Base-by-base conservation (phyloP, 2,797 vertebrate genomes). In the Takifugu ocellatus region DNA sequence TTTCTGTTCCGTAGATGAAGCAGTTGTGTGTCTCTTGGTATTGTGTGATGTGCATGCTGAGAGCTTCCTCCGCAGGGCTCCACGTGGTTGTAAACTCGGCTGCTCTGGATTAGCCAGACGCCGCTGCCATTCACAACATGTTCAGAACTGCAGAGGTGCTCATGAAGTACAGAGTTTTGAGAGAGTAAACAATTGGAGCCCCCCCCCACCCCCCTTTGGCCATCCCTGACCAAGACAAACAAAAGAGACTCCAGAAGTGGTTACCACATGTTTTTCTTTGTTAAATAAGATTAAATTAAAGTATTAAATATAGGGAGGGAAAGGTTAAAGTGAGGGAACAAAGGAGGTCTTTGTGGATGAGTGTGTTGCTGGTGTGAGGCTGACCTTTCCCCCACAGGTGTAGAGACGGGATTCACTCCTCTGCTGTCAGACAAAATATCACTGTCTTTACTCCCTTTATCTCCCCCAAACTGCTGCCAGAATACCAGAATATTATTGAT, bases 351-450 rank as follows among this genome's bases (percentile, higher is more conserved):
- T 63, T 81, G 54, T 50, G 16, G 59, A 14, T 59, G 51, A 57
- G 70, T 65, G 54, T 12, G 31, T 55, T 54, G 51, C 65, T 68
- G 57, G 53, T 7, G 45, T 59, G 61, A 63, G 62, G 57, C 54
- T 77, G 83, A 88, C 82, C 84, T 87, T 84, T 80, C 42, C 33
- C 21, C 49, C 51, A 51, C 77, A 87, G 81, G 82, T 85, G 83
- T 55, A 72, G 69, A 74, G 63, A 61, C 57, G 66, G 78, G 68
- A 67, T 54, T 71, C 62, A 63, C 62, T 66, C 43, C 54, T 55
- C 72, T 69, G 63, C 59, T 59, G 70, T 70, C 60, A 61, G 45
- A 59, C 49, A 69, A 75, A 73, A 73, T 70, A 82, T 77, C 66
- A 83, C 57, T 51, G 54, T 54, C 68, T 76, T 51, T 56, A 46